Evolutionary conservation across 2,888 invertebrate species (phyloP), one percentile per base, ranked within the genome.

Genomic region (Ctenicera cuprea): DNA sequence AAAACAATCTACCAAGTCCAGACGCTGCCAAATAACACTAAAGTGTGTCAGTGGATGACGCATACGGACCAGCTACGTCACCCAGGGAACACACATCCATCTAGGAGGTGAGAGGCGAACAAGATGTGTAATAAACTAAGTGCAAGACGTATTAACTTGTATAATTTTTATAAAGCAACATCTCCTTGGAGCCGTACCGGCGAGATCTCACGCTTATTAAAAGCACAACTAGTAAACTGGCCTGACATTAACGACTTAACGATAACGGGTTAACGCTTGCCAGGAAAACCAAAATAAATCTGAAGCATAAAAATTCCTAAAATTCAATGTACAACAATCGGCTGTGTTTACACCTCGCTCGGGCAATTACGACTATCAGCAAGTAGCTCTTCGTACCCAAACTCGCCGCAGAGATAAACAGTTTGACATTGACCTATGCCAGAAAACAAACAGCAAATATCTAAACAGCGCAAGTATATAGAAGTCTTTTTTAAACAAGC

Each of bases 41-140:
- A 72, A 73, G 73, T 73, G 68, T 73, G 73, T 73, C 73, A 73
- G 73, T 64, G 41, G 69, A 73, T 73, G 73, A 73, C 73, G 73
- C 73, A 73, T 73, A 57, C 50, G 43, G 16, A 64, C 66, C 38
- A 52, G 69, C 54, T 54, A 73, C 64, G 68, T 68, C 50, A 50
- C 22, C 37, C 48, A 52, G 18, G 12, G 43, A 22, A 22, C 38
- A 63, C 38, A 63, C 45, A 14, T 65, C 26, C 30, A 67, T 54
- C 43, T 54, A 30, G 38, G 67, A 61, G 48, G 57, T 41, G 68
- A 18, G 57, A 57, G 63, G 57, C 57, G 38, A 26, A 62, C 38
- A 43, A 37, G 61, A 61, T 61, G 30, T 62, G 43, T 30, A 45
- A 26, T 30, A 45, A 59, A 62, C 43, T 45, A 18, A 18, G 37